phyloP scores from a whole-genome alignment of 2,797 vertebrate genomes.

The Parauchenoglanis punctatus region DNA sequence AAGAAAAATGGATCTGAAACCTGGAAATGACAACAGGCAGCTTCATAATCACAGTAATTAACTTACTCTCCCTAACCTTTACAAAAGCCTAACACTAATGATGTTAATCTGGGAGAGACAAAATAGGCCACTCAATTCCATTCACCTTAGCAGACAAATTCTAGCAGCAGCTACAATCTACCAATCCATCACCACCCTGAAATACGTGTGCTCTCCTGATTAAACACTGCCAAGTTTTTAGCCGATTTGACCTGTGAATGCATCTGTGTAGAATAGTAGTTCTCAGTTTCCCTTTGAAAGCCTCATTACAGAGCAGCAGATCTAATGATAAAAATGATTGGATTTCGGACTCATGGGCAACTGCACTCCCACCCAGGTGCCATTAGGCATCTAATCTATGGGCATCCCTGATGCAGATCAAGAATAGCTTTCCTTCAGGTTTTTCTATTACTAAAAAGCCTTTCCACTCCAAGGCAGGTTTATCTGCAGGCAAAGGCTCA shows the following conservation, averaged over 20 bases:
- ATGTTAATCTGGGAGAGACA: slow-evolving; percentile 38
- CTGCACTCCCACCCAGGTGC: slow-evolving; percentile 40
- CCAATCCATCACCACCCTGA: slow-evolving; percentile 38
- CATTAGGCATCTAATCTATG: slow-evolving; percentile 56
- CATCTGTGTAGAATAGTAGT: slow-evolving; percentile 47
- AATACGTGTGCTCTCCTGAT: slow-evolving; percentile 33
- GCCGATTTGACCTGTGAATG: slow-evolving; percentile 42
- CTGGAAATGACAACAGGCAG: slow-evolving; percentile 33
- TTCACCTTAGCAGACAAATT: slow-evolving; percentile 38
- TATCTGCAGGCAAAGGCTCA: slow-evolving; percentile 50
- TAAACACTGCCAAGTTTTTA: slow-evolving; percentile 43
- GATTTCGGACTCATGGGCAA: slow-evolving; percentile 43
- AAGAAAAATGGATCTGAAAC: slow-evolving; percentile 36
- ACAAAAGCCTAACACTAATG: slow-evolving; percentile 35
- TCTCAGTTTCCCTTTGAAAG: slow-evolving; percentile 31
- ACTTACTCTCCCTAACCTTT: slow-evolving; percentile 47
- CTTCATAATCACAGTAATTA: slow-evolving; percentile 48
- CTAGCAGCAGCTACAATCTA: slow-evolving; percentile 30
- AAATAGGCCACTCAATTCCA: slow-evolving; percentile 37
- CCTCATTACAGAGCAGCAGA: slow-evolving; percentile 50
- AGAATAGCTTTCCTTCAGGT: slow-evolving; percentile 53
- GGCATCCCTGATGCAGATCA: slow-evolving; percentile 52
- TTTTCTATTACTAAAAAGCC: slow-evolving; percentile 52
- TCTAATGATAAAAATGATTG: slow-evolving; percentile 59
- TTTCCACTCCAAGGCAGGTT: slow-evolving; percentile 44